These are phyloP conservation scores for Saccostrea glomerata DNA, from an alignment of 1,140 invertebrate species.

Conservation along the genomic window DNA sequence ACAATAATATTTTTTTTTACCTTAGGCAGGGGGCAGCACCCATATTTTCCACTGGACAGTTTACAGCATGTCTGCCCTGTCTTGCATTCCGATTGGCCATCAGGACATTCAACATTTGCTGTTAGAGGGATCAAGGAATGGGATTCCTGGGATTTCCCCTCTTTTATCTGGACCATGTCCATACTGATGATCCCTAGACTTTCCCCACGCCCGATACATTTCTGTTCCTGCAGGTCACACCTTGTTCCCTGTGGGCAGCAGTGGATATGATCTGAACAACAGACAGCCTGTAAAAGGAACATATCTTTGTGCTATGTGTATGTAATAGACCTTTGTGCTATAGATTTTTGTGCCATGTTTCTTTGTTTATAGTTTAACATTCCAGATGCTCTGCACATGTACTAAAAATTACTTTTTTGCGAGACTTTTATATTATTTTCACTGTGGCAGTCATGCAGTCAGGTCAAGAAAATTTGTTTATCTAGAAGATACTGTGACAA, in stretches of 20 bases:
- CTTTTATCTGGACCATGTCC: constrained; percentile 3
- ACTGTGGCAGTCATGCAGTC: no score
- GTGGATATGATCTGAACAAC: constrained; percentile 65
- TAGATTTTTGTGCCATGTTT: no score
- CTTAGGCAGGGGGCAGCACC: constrained; percentile 62
- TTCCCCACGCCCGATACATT: constrained; percentile 42
- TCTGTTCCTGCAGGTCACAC: constrained; percentile 58
- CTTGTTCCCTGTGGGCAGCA: constrained; percentile 66
- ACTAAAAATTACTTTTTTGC: no score
- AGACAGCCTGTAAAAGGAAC: constrained; percentile 60
- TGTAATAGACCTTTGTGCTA: no score
- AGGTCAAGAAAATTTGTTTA: no score
- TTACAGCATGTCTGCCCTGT: constrained; percentile 60
- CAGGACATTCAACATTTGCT: constrained; percentile 58
- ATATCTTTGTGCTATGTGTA: no score
- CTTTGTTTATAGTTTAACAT: no score
- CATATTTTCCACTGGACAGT: constrained; percentile 52
- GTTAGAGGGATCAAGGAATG: not conserved
- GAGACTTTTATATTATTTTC: no score
- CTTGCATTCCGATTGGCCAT: constrained; percentile 45
- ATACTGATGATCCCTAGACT: constrained; percentile 32
- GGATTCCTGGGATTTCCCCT: not conserved
- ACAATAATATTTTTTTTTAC: constrained; percentile 42
- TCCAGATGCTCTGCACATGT: no score
- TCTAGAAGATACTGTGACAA: no score